Conservation (phyloP, 2,113 vertebrate genomes). For the Physeter macrocephalus region DNA sequence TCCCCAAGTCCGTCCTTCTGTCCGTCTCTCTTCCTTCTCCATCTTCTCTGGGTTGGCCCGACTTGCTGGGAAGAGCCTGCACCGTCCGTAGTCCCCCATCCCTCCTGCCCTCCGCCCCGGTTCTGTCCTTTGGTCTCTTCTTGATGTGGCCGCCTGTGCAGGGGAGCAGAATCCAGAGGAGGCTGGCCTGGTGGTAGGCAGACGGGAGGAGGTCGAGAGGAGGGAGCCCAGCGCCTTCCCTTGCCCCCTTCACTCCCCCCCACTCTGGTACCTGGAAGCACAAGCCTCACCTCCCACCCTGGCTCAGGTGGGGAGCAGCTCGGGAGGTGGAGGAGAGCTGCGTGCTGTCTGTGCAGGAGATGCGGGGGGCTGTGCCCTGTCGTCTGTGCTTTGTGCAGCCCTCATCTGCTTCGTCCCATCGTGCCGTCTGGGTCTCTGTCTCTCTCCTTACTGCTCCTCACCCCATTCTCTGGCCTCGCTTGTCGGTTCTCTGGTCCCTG, state of each 20-base stretch:
- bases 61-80: conserved; percentile 37
- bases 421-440: conserved; percentile 75
- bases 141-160: conserved; percentile 66
- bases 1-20: conserved; percentile 73
- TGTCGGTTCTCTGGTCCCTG: conserved; percentile 73
- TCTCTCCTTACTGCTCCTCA: conserved; percentile 74
- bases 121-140: conserved; percentile 78
- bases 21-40: conserved; percentile 40
- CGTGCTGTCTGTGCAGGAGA: conserved; percentile 51
- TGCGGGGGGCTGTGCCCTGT: conserved; percentile 65
- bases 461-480: conserved; percentile 61
- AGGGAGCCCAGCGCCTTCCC: conserved; percentile 63
- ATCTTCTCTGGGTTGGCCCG: conserved; percentile 30
- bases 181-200: conserved; percentile 47
- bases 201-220: conserved; percentile 16
- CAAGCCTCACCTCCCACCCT: conserved; percentile 51
- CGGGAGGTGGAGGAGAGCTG: not conserved
- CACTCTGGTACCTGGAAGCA: conserved; percentile 79
- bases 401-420: conserved; percentile 79
- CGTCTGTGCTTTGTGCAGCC: conserved; percentile 76
- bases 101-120: not conserved
- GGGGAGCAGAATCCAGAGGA: conserved; percentile 45
- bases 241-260: conserved; percentile 63
- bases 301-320: not conserved
- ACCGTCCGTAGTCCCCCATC: not conserved